phyloP scores from a whole-genome alignment of 2,888 invertebrate genomes.

The Campoplex nolae region DNA sequence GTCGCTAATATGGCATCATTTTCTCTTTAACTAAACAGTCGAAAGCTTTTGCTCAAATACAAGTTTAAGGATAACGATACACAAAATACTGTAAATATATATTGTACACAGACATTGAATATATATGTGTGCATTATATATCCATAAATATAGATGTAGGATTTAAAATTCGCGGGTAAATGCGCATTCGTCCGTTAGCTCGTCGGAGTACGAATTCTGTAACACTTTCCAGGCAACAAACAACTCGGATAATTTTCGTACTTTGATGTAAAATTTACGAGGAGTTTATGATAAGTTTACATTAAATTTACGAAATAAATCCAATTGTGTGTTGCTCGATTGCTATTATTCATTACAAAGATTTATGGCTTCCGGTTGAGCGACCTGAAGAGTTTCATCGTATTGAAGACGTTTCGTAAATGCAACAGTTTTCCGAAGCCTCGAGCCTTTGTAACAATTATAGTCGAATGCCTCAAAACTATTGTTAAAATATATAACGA shows the following conservation, averaged over 20 bases:
- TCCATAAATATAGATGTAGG: constrained; percentile 8
- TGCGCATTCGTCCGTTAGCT: constrained; percentile 27
- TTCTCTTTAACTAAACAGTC: constrained; percentile 50
- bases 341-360: constrained; percentile 3
- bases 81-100: constrained; percentile 42
- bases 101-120: constrained; percentile 11
- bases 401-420: too few relatives aligned
- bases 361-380: too few relatives aligned
- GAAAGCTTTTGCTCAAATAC: constrained; percentile 72
- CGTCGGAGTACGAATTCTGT: constrained; percentile 13
- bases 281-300: too few relatives aligned
- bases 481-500: constrained; percentile 21
- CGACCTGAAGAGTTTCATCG: too few relatives aligned
- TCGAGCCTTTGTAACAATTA: too few relatives aligned
- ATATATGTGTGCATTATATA: neutral
- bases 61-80: constrained; percentile 57
- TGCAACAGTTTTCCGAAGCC: too few relatives aligned
- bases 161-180: constrained; percentile 18
- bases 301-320: too few relatives aligned
- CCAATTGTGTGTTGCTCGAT: too few relatives aligned
- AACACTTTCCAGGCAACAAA: neutral
- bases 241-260: too few relatives aligned
- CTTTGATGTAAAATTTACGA: too few relatives aligned
- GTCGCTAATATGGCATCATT: constrained; percentile 21
- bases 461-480: neutral